Percentiles rank a stretch among this genome's conserved stretches.
phyloP scores from a whole-genome alignment of 2,113 vertebrate species.

The Camelus dromedarius region DNA sequence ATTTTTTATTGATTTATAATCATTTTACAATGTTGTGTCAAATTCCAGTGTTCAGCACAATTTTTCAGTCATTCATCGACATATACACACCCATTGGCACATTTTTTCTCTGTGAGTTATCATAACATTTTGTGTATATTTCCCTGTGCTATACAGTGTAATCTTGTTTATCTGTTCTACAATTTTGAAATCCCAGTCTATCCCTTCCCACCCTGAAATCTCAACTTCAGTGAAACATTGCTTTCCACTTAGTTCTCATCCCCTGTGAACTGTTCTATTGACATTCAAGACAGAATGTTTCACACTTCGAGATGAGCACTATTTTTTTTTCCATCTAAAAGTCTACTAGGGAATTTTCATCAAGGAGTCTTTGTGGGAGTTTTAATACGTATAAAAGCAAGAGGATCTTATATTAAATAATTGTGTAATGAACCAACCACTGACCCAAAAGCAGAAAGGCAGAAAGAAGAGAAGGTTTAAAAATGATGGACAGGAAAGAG shows the following conservation, averaged over 20 bases:
- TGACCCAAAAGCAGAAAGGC: neutral
- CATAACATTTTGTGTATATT: too few species aligned
- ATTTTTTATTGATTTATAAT: too few species aligned
- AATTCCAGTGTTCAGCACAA: too few species aligned
- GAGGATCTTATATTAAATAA: constrained; percentile 16
- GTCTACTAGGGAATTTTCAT: constrained; percentile 41
- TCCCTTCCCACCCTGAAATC: neutral
- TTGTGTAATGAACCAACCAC: neutral
- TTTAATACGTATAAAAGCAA: neutral
- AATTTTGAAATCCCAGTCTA: too few species aligned
- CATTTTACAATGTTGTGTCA: too few species aligned
- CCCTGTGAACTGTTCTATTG: constrained; percentile 27
- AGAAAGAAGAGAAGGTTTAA: neutral
- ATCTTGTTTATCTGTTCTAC: too few species aligned
- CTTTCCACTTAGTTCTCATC: neutral
- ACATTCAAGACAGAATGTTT: constrained; percentile 47
- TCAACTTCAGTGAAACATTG: neutral
- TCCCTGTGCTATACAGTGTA: too few species aligned
- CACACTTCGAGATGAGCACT: neutral
- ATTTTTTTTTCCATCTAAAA: constrained; percentile 44
- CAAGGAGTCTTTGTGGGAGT: neutral
- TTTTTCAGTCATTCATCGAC: too few species aligned
- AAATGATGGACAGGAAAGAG: neutral
- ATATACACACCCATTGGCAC: too few species aligned
- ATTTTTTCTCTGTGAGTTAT: too few species aligned